Evolutionary conservation across 2,113 vertebrate species (phyloP).

Genomic region (Ophthalmolycus amberensis): DNA sequence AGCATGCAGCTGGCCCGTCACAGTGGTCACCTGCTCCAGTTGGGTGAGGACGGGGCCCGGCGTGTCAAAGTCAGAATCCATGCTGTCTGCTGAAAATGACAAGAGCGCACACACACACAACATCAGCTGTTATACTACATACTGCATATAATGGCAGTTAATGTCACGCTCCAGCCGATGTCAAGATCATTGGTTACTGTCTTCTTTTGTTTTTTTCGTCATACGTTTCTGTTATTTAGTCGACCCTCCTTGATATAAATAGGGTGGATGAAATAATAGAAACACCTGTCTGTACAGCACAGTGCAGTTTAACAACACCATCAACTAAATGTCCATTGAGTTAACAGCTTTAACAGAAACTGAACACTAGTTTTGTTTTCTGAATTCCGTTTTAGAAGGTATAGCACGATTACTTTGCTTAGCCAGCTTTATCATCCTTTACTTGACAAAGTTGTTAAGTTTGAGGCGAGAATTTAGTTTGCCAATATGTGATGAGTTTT

Average conservation of each 20-base stretch:
- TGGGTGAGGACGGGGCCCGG: slow-evolving; percentile 75
- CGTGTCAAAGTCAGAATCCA: slow-evolving; percentile 64
- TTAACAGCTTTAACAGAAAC: neutral
- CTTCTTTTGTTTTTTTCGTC: neutral
- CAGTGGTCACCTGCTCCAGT: slow-evolving; percentile 73
- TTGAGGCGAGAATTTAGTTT: neutral
- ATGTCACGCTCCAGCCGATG: neutral
- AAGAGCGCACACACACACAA: slow-evolving; percentile 24
- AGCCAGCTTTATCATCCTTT: no score
- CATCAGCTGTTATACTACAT: slow-evolving; percentile 3
- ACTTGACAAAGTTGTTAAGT: neutral
- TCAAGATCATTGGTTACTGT: neutral
- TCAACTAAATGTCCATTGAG: neutral
- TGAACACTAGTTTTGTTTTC: neutral
- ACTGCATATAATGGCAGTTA: neutral
- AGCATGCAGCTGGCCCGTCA: slow-evolving; percentile 67
- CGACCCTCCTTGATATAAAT: neutral
- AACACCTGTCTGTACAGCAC: neutral
- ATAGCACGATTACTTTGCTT: no score
- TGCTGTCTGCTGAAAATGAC: slow-evolving; percentile 60
- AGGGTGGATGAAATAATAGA: neutral
- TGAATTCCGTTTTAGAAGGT: no score
- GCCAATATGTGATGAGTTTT: no score
- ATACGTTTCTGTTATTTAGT: neutral
- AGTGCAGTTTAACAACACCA: neutral